Base-by-base conservation (phyloP, 2,888 invertebrate genomes). In the Helobdella robusta region DNA sequence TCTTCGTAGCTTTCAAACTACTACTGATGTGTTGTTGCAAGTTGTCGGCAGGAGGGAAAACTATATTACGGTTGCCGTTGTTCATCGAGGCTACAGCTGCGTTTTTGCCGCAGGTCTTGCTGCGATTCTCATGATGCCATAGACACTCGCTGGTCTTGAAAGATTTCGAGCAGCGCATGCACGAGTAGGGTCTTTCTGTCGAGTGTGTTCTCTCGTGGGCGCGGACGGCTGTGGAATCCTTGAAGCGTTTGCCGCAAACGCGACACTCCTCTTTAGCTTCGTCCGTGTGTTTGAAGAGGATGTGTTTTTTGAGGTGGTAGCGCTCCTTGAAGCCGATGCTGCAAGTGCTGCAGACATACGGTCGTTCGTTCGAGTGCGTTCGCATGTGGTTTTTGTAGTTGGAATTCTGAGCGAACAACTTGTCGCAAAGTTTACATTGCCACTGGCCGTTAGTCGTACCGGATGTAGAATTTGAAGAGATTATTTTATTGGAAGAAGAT, bases 61-160 rank as follows among this genome's bases (percentile, higher is more conserved):
- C 67, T 44, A 65, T 67, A 8, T 67, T 32, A 56, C n/a, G n/a
- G n/a, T n/a, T n/a, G n/a, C n/a, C n/a, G n/a, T n/a, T n/a, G 60
- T 20, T 6, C 23, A 15, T n/a, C 48, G 18, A 20, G 23, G 25
- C 23, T 30, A 28, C 59, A 0, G 64, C 36, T 4, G 64, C 50
- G 1, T 32, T 59, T 52, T 64, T 61, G 6, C 72, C 72, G 59
- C 72, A 72, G n/a, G 72, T 72, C 65, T 72, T 72, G 54, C 71
- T 72, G 15, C 72, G 40, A 66, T 72, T 69, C 65, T 72, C 72
- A 60, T 72, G 72, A 36, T 72, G 72, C 72, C 72, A 72, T 25
- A 72, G 67, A 62, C 72, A 72, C 64, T 72, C 72, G 64, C 69
- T 69, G 15, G 72, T 72, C 68, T 72, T 72, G 68, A 72, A 72